Percentiles rank a stretch among this genome's conserved stretches.
Evolutionary conservation across 2,888 invertebrate genomes (phyloP).

Genomic region (Drosophila neonasuta): DNA sequence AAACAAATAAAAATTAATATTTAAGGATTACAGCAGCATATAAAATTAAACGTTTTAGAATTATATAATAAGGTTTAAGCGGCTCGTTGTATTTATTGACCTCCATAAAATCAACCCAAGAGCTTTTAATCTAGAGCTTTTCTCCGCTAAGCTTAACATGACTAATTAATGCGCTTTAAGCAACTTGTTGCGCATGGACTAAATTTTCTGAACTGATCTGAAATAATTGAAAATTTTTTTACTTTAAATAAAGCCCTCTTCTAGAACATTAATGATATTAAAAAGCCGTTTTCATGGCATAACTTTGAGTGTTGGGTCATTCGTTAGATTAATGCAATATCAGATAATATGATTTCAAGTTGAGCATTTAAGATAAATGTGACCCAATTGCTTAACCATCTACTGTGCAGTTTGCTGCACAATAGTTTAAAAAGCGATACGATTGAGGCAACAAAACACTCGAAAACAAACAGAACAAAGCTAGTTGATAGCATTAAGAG

Average conservation of each 20-base stretch:
- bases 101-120: too few species aligned
- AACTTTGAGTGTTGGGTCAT: background rate
- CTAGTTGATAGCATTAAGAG: conserved; percentile 7
- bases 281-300: background rate
- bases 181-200: too few species aligned
- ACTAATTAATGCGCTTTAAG: too few species aligned
- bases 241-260: background rate
- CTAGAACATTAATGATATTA: background rate
- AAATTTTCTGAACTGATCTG: too few species aligned
- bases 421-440: background rate
- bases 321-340: background rate
- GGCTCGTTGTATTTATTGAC: too few species aligned
- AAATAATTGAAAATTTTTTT: too few species aligned
- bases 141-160: too few species aligned
- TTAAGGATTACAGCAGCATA: too few species aligned
- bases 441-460: conserved; percentile 3
- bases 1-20: too few species aligned
- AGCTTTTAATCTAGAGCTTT: too few species aligned
- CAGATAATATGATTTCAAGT: background rate
- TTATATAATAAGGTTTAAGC: too few species aligned
- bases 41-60: too few species aligned
- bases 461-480: background rate
- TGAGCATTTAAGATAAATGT: background rate
- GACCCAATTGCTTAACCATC: background rate
- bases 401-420: background rate